These are phyloP conservation scores for Ochlodes sylvanus DNA, from an alignment of 2,888 invertebrate genomes.

Conservation along the genomic window DNA sequence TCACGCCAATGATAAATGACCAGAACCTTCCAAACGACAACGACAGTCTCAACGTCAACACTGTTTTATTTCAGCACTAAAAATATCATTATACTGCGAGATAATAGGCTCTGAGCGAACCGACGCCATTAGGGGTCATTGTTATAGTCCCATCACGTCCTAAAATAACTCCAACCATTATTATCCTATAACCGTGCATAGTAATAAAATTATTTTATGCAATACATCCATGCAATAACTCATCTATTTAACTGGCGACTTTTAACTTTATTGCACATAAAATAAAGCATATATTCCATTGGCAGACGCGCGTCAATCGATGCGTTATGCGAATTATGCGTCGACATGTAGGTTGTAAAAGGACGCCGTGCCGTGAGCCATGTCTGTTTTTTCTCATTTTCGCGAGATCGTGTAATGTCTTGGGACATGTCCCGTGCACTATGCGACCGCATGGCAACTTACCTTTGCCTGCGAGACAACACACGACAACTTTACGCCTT, in stretches of 20 bases:
- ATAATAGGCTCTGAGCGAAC: constrained; percentile 44
- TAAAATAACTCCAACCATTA: constrained; percentile 65
- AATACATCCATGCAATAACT: constrained; percentile 46
- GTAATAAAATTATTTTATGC: constrained; percentile 70
- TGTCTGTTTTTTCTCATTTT: constrained; percentile 61
- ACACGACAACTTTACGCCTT: background rate
- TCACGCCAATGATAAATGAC: constrained; percentile 18
- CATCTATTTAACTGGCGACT: constrained; percentile 37
- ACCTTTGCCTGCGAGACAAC: background rate
- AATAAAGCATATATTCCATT: constrained; percentile 46
- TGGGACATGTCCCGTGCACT: constrained; percentile 68
- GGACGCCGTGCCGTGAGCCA: constrained; percentile 48
- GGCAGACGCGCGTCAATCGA: constrained; percentile 38
- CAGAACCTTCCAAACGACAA: constrained; percentile 2
- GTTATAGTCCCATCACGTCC: constrained; percentile 59
- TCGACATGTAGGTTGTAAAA: constrained; percentile 62
- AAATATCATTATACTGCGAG: constrained; percentile 41
- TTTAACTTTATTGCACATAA: constrained; percentile 39
- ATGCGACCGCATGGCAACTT: constrained; percentile 52
- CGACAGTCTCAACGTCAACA: constrained; percentile 1
- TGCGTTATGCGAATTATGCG: constrained; percentile 59
- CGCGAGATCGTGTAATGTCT: constrained; percentile 56
- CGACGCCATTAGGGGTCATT: constrained; percentile 54
- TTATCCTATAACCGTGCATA: constrained; percentile 56
- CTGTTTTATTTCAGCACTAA: constrained; percentile 36